These are phyloP conservation scores for Xerus inauris DNA, from an alignment of 2,113 vertebrate species.

Conservation along the genomic window DNA sequence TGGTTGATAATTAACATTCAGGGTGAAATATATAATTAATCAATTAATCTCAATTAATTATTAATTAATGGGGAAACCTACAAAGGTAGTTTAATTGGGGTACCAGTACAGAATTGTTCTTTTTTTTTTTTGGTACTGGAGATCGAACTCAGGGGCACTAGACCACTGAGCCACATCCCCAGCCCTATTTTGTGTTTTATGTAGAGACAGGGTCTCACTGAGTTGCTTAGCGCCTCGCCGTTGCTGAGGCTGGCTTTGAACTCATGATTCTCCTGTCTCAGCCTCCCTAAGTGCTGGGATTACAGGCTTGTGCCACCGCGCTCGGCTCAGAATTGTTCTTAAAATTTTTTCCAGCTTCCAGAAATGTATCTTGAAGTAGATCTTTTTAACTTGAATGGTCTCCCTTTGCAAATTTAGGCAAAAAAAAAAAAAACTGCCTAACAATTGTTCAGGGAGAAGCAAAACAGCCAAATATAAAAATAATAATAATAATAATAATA, in stretches of 20 bases:
- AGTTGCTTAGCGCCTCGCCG: too few species aligned
- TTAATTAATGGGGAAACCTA: not conserved
- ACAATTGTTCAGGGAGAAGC: not conserved
- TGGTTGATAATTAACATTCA: not conserved
- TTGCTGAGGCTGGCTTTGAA: too few species aligned
- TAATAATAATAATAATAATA: too few species aligned
- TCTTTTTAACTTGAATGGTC: not conserved
- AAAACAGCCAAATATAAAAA: slow-evolving; percentile 37
- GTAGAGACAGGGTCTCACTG: too few species aligned
- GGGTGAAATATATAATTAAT: not conserved
- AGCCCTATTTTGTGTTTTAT: too few species aligned
- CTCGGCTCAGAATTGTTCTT: too few species aligned
- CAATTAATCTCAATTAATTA: not conserved
- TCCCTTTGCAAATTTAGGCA: not conserved
- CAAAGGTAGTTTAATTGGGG: not conserved
- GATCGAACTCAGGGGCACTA: too few species aligned
- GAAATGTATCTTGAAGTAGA: not conserved
- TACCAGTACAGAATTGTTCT: not conserved
- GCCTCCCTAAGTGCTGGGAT: too few species aligned
- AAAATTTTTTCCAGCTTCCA: not conserved
- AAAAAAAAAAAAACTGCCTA: not conserved
- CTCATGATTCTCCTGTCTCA: too few species aligned
- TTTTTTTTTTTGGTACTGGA: too few species aligned
- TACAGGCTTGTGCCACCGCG: too few species aligned
- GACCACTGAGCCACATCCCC: too few species aligned